These are phyloP conservation scores for Lineus longissimus DNA, from an alignment of 1,140 invertebrate genomes.

Conservation along the genomic window DNA sequence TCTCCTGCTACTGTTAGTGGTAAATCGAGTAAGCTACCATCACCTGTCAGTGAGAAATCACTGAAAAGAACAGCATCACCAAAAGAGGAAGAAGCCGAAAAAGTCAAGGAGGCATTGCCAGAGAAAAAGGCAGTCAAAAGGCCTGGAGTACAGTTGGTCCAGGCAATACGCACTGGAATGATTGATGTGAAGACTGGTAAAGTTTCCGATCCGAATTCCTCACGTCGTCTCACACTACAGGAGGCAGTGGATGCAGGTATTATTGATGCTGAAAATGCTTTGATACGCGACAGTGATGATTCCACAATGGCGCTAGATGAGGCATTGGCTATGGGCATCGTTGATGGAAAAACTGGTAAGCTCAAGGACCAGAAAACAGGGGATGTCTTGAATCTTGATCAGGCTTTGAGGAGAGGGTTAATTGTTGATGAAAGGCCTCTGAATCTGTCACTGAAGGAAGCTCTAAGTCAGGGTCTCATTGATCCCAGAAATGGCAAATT, in stretches of 20 bases:
- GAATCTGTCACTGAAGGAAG: constrained; percentile 30
- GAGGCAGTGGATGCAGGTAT: neutral
- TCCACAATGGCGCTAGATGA: neutral
- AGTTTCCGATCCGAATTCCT: neutral
- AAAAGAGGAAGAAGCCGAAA: no score
- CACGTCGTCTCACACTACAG: neutral
- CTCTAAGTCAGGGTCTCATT: constrained; percentile 67
- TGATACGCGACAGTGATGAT: neutral
- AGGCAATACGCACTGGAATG: neutral
- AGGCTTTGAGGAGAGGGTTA: neutral
- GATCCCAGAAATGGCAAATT: constrained; percentile 71
- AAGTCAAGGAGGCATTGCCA: no score
- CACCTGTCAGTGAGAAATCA: no score
- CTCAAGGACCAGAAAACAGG: neutral
- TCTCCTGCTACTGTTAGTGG: no score
- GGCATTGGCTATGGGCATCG: neutral
- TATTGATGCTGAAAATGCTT: neutral
- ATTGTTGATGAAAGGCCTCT: neutral
- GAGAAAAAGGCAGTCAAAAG: no score
- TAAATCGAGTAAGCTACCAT: no score
- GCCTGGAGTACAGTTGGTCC: no score
- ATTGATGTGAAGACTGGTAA: neutral
- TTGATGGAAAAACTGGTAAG: neutral
- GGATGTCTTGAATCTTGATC: neutral
- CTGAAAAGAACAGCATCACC: no score